Base-by-base conservation (phyloP, 2,888 invertebrate species). In the Drosophila cracens region DNA sequence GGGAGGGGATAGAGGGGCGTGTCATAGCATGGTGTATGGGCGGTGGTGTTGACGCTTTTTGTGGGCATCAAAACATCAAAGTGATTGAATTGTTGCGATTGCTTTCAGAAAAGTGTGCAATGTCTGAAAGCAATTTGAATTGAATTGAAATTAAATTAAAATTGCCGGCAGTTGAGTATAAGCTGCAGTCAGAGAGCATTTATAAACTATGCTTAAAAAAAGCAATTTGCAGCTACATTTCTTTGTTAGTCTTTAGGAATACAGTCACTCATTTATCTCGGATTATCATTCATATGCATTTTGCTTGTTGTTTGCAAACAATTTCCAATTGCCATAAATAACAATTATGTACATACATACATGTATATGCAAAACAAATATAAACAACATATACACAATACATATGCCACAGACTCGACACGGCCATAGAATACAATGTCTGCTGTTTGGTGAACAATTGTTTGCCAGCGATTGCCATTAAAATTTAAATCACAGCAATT, bases 401-500 rank as follows among this genome's bases (percentile, higher is more conserved):
- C 40, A 66, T 38, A 49, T 29, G 10, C 31, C 34, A 46, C 52
- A 29, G 18, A 58, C 48, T 29, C 18, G 33, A 46, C 51, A 29
- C 16, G 53, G 31, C 29, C 49, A 53, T 56, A 56, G 38, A 56
- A 36, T 27, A 27, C 46, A 57, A 62, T 54, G 10, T 48, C 25
- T 46, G 21, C 4, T 48, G 34, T 29, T 46, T 56, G 48, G 27
- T 40, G 21, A 49, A 71, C 86, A 74, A 70, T 79, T 87, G 90
- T 75, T 78, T 74, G 68, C 79, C 85, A 87, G 74, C 87, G 85
- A 91, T 91, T 77, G 88, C 92, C 88, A 92, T 91, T 91, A 91
- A 92, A 91, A 90, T 87, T 92, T 92, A 90, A 92, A 91, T 90
- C 92, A 89, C 78, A 88, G 87, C 91, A 92, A 92, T 92, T 91